phyloP scores from a whole-genome alignment of 2,113 vertebrate genomes.

The Chaetodon trifascialis region DNA sequence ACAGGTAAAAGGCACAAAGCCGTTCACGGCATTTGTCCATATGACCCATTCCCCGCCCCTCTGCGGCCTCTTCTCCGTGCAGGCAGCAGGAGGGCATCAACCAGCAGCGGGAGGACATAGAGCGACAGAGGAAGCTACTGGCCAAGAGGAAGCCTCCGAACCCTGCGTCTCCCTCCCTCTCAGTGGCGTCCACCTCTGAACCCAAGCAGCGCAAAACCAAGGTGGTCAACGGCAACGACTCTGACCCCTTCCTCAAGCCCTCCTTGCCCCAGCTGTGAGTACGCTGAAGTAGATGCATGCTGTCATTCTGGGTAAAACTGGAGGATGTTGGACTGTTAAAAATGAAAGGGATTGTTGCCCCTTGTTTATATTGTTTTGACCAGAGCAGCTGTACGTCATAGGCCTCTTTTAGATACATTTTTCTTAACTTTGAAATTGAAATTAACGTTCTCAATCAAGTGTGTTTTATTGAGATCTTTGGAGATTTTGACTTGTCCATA shows the following conservation, averaged over 20 bases:
- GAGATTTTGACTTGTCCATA: constrained; percentile 2
- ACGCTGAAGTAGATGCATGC: neutral
- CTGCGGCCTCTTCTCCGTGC: constrained; percentile 50
- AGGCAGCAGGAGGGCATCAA: constrained; percentile 99
- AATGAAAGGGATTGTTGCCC: neutral
- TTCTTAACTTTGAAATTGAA: neutral
- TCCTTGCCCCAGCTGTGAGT: constrained; percentile 98
- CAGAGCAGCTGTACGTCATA: neutral
- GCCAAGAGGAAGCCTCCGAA: constrained; percentile 98
- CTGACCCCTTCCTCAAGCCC: constrained; percentile 97
- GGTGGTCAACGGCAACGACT: constrained; percentile 98
- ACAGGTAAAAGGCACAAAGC: neutral
- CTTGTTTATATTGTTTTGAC: neutral
- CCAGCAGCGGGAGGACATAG: constrained; percentile 99
- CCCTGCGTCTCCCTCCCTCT: constrained; percentile 92
- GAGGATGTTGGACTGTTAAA: neutral
- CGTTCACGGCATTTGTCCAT: constrained; percentile 15
- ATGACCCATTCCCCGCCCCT: neutral
- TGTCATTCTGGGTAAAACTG: neutral
- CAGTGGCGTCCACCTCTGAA: constrained; percentile 93
- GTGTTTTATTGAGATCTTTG: neutral
- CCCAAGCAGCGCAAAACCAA: constrained; percentile 99
- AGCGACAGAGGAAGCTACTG: constrained; percentile 97
- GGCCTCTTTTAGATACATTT: neutral
- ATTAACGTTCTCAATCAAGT: neutral